These are phyloP conservation scores for Hiodon alosoides DNA, from an alignment of 2,113 vertebrate species.

Conservation along the genomic window DNA sequence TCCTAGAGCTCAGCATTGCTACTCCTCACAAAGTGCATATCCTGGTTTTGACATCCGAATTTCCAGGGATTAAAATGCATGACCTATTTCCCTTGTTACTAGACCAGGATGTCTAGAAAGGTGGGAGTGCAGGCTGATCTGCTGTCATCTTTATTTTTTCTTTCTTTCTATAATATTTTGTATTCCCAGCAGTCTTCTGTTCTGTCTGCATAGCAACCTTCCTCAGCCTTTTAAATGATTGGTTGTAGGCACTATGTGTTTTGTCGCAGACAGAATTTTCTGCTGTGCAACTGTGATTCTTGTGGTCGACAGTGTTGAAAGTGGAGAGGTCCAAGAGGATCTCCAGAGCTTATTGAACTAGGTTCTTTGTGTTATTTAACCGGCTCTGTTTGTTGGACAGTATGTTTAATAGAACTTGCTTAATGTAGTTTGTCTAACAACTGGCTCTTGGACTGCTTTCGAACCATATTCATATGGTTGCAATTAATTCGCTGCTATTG, in stretches of 20 bases:
- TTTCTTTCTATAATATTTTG: not conserved
- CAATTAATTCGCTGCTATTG: too few species aligned
- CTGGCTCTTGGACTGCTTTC: too few species aligned
- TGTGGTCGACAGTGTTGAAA: too few species aligned
- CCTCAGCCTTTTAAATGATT: not conserved
- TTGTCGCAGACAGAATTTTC: too few species aligned
- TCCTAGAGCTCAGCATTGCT: not conserved
- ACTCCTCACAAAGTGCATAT: not conserved
- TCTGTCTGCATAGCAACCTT: not conserved
- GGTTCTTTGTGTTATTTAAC: too few species aligned
- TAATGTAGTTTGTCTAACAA: too few species aligned
- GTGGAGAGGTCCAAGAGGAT: too few species aligned
- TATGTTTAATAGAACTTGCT: too few species aligned
- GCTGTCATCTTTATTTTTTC: constrained; percentile 9
- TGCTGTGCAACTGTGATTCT: too few species aligned
- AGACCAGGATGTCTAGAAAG: not conserved
- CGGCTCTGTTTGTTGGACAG: too few species aligned
- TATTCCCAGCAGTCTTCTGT: not conserved
- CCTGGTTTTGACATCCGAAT: not conserved
- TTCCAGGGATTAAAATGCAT: constrained; percentile 13
- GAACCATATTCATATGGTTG: too few species aligned
- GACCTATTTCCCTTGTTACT: constrained; percentile 15
- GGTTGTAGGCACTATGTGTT: not conserved
- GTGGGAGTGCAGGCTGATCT: constrained; percentile 3
- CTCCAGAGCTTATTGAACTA: too few species aligned